phyloP scores from a whole-genome alignment of 2,888 invertebrate genomes.

The Brassicogethes aeneus region DNA sequence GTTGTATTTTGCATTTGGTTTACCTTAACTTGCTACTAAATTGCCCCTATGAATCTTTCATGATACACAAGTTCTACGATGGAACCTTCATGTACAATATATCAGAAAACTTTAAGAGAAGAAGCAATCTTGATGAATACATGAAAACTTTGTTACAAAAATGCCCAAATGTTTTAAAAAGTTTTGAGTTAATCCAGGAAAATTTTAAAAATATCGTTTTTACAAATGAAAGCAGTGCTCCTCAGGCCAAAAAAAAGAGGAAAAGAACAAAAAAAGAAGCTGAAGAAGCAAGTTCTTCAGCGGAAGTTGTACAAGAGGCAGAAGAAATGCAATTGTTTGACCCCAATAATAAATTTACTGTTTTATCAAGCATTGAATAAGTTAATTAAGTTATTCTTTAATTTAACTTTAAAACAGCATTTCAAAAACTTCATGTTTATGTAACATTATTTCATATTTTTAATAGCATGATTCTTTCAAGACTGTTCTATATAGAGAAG shows the following conservation, averaged over 20 bases:
- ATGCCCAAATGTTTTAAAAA: constrained; percentile 13
- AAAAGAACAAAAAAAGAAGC: constrained; percentile 1
- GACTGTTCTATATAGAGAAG: no score
- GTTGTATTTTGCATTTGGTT: constrained; percentile 49
- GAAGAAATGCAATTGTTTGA: background rate
- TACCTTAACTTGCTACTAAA: constrained; percentile 57
- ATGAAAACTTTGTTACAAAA: constrained; percentile 18
- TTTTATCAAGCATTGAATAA: background rate
- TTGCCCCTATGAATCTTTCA: constrained; percentile 47
- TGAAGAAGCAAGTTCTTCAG: background rate
- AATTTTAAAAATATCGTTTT: background rate
- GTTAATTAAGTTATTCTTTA: no score
- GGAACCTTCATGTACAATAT: constrained; percentile 72
- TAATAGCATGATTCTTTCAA: no score
- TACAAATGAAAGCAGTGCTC: background rate
- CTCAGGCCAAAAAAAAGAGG: background rate
- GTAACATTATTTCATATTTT: no score
- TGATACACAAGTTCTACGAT: constrained; percentile 57
- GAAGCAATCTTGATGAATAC: constrained; percentile 22
- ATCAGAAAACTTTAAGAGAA: constrained; percentile 48
- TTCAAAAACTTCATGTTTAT: no score
- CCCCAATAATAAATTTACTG: background rate
- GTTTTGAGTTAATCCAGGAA: constrained; percentile 5
- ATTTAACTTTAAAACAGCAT: no score
- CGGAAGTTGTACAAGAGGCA: background rate